Evolutionary conservation across 2,888 invertebrate genomes (phyloP).

Genomic region (Pollenia amentaria): DNA sequence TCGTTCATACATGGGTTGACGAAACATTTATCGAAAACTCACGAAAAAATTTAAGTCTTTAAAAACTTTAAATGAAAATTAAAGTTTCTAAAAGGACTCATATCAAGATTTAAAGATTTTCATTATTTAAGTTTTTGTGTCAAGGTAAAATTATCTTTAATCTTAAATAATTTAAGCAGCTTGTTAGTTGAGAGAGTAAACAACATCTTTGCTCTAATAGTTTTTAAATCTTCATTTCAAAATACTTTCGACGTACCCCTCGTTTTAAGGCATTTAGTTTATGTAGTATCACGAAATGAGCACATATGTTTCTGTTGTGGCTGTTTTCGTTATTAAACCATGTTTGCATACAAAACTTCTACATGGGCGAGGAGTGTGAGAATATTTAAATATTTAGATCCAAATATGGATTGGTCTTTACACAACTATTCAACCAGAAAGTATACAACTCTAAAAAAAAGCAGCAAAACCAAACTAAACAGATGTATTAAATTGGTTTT

Average conservation of each 20-base stretch:
- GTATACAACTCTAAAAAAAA: not conserved
- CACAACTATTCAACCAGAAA: not conserved
- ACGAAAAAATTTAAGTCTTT: too few species aligned
- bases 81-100: too few species aligned
- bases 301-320: conserved; percentile 19
- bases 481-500: conserved; percentile 60
- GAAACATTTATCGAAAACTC: too few species aligned
- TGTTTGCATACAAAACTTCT: conserved; percentile 58
- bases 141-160: too few species aligned
- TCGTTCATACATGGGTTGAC: not conserved
- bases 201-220: too few species aligned
- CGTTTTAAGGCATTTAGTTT: not conserved
- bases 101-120: too few species aligned
- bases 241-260: not conserved
- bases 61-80: too few species aligned
- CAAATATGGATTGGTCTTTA: not conserved
- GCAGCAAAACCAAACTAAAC: conserved; percentile 31
- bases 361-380: not conserved
- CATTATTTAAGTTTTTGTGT: too few species aligned
- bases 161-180: too few species aligned
- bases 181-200: too few species aligned
- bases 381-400: not conserved
- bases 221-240: too few species aligned
- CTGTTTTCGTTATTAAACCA: conserved; percentile 49
- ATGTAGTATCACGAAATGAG: conserved; percentile 15